Evolutionary conservation across 2,797 vertebrate genomes (phyloP).

Genomic region (Microhierax caerulescens): DNA sequence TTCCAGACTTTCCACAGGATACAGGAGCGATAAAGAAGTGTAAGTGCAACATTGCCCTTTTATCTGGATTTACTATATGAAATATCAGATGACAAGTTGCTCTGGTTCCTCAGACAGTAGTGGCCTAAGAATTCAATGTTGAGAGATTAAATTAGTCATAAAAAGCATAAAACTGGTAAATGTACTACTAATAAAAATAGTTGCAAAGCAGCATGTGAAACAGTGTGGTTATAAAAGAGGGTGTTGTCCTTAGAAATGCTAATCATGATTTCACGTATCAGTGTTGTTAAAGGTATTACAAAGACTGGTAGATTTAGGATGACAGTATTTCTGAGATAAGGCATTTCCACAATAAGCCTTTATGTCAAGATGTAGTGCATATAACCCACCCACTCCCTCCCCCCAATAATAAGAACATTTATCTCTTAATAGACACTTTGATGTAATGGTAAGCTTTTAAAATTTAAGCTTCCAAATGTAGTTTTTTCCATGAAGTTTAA

Average conservation of each 20-base stretch:
- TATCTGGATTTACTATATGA: not conserved
- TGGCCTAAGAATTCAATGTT: not conserved
- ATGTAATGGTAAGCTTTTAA: not conserved
- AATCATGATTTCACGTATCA: not conserved
- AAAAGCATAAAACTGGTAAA: not conserved
- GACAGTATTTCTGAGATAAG: not conserved
- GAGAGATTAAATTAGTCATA: not conserved
- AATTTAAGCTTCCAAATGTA: not conserved
- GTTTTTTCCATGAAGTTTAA: not conserved
- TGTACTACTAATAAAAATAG: not conserved
- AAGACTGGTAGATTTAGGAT: not conserved
- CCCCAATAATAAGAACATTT: not conserved
- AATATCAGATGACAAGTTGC: slow-evolving; percentile 1
- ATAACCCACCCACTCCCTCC: too few relatives aligned
- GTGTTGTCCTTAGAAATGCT: not conserved
- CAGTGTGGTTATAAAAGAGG: not conserved
- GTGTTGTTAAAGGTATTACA: not conserved
- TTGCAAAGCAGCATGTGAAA: not conserved
- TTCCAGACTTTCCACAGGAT: slow-evolving; percentile 24
- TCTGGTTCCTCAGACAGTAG: not conserved
- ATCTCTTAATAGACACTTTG: not conserved
- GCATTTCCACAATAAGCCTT: not conserved
- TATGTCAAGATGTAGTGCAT: not conserved
- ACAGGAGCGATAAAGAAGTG: not conserved
- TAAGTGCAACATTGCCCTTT: not conserved